These are phyloP conservation scores for Andrena minutula DNA, from an alignment of 2,888 invertebrate genomes.

Conservation along the genomic window DNA sequence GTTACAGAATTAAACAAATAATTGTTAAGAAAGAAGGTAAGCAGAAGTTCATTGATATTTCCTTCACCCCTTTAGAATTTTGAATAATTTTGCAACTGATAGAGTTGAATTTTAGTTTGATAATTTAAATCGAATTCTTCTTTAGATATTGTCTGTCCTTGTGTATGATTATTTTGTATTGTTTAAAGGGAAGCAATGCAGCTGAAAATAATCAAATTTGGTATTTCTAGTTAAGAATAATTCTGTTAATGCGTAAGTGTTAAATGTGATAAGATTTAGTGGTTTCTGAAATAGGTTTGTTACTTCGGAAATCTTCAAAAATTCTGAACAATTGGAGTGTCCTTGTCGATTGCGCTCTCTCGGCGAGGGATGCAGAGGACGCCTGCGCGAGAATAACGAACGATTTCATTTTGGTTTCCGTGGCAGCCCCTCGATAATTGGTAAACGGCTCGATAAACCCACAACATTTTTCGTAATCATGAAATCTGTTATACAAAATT, in stretches of 20 bases:
- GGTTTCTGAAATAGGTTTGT: background rate
- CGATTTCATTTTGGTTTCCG: constrained; percentile 78
- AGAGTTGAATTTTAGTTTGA: too few species aligned
- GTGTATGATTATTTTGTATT: background rate
- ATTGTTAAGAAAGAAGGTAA: background rate
- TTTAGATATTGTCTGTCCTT: background rate
- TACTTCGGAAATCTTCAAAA: background rate
- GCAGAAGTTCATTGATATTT: background rate
- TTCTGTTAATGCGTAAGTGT: background rate
- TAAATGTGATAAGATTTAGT: background rate
- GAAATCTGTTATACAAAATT: background rate
- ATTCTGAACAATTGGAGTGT: constrained; percentile 35
- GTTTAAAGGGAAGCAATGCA: background rate
- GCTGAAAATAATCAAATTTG: constrained; percentile 12
- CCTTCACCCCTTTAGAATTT: background rate
- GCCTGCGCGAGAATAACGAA: constrained; percentile 83
- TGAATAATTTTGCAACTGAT: background rate
- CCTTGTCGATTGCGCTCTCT: constrained; percentile 18
- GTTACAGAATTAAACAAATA: background rate
- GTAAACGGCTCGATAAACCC: constrained; percentile 64
- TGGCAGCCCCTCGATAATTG: constrained; percentile 71
- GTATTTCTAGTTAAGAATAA: background rate
- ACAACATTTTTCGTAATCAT: constrained; percentile 30
- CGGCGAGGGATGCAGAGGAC: constrained; percentile 48
- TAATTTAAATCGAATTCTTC: background rate